Evolutionary conservation across 2,797 vertebrate species (phyloP), one percentile per base, ranked within the genome.

Genomic region (Catamblyrhynchus diadema): DNA sequence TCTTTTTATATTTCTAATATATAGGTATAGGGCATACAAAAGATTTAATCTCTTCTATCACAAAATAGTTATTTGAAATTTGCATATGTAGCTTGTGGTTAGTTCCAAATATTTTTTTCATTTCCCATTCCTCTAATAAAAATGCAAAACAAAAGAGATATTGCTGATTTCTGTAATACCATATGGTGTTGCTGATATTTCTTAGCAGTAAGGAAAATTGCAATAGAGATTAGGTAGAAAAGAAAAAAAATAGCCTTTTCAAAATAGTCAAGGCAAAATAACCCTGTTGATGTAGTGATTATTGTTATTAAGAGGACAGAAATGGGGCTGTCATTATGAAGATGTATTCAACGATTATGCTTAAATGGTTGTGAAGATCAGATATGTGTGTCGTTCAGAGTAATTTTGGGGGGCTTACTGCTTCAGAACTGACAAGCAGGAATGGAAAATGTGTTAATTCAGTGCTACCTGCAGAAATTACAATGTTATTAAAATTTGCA

Each of bases 281-380:
- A 84, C 79, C 47, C 87, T 95, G 82, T 90, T 93, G 94, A 93
- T 91, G 87, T 86, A 86, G 94, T 96, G 92, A 91, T 96, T 96
- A 93, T 95, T 96, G 94, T 95, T 97, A 93, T 94, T 95, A 96
- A 95, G 80, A 91, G 81, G 91, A 86, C 85, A 90, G 71, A 95
- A 96, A 96, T 96, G 77, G 90, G 75, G 48, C 94, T 97, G 94
- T 96, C 94, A 95, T 95, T 96, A 90, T 92, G 95, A 94, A 95
- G 94, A 94, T 89, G 82, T 92, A 87, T 95, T 83, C 35, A 7
- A 47, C 85, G 85, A 91, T 95, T 91, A 83, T 75, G 69, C 84
- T 94, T 97, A 92, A 97, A 91, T 96, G 89, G 61, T 93, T 91
- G 72, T 86, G 77, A 95, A 83, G 82, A 93, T 96, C 80, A 90